Evolutionary conservation across 2,113 vertebrate genomes (phyloP).

Genomic region (Mirza zaza): DNA sequence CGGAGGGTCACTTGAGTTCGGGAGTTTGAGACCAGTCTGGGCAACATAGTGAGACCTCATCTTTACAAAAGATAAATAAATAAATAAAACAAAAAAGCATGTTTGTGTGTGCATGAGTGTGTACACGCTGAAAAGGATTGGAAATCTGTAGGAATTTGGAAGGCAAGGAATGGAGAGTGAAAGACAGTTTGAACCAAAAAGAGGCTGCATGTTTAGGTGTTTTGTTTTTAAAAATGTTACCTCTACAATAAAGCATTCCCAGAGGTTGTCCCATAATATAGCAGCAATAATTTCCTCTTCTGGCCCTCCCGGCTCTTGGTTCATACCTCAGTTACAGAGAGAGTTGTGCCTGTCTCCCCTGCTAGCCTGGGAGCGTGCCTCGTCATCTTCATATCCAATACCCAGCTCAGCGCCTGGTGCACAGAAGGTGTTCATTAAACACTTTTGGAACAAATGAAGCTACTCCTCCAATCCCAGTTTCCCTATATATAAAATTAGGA

Average conservation of each 20-base stretch:
- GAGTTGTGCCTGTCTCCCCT: background rate
- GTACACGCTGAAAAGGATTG: background rate
- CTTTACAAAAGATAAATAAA: too few relatives aligned
- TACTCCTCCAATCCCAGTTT: background rate
- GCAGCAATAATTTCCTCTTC: background rate
- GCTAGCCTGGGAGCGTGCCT: background rate
- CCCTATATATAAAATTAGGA: background rate
- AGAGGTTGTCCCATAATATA: background rate
- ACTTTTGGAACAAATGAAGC: background rate
- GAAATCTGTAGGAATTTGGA: background rate
- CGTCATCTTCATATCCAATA: background rate
- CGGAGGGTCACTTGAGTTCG: too few relatives aligned
- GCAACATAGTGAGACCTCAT: too few relatives aligned
- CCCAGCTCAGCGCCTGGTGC: background rate
- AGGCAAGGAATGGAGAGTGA: background rate
- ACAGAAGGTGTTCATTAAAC: background rate
- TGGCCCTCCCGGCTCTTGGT: background rate
- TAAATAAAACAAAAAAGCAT: background rate
- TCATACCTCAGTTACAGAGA: background rate
- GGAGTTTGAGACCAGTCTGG: too few relatives aligned
- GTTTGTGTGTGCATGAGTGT: background rate
- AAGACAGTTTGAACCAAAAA: slow-evolving; percentile 1
- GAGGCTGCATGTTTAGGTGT: background rate
- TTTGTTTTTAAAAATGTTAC: background rate
- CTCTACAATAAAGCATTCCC: background rate